A percentile compares a stretch with the other conserved stretches of the same genome.
Conservation (phyloP, 2,797 vertebrate species). For the Hyperoplus immaculatus region DNA sequence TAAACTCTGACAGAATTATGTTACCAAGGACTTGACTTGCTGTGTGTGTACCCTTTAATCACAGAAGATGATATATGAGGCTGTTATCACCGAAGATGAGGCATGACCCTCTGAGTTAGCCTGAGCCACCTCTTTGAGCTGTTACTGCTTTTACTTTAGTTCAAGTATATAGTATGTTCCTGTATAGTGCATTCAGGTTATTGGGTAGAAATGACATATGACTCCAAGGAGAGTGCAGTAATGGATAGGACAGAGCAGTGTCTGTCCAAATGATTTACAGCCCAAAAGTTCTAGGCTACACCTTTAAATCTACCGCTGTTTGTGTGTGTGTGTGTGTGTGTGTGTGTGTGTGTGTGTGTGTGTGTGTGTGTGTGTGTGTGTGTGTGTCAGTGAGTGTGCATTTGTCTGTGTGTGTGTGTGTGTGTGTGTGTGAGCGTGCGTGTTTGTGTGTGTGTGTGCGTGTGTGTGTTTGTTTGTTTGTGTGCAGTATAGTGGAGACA, state of each 20-base stretch:
- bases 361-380: background rate
- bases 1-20: background rate
- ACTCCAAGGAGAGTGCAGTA: background rate
- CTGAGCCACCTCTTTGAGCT: background rate
- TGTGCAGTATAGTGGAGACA: background rate
- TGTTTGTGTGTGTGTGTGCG: constrained; percentile 20
- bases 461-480: constrained; percentile 1
- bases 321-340: constrained; percentile 19
- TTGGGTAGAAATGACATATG: constrained; percentile 24
- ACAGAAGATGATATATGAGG: constrained; percentile 2
- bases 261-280: constrained; percentile 38
- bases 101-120: background rate
- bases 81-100: constrained; percentile 1
- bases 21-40: background rate
- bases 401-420: background rate
- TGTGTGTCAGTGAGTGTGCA: constrained; percentile 16
- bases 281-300: constrained; percentile 5
- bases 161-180: background rate
- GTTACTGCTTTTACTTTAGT: constrained; percentile 10
- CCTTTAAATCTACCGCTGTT: background rate
- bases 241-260: constrained; percentile 40
- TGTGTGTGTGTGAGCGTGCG: constrained; percentile 2
- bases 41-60: background rate
- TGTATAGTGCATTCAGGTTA: constrained; percentile 17
- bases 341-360: constrained; percentile 8